Percentiles rank a stretch among this genome's conserved stretches.
Conservation (phyloP, 2,113 vertebrate genomes). For the Neodontobutis hainanensis region DNA sequence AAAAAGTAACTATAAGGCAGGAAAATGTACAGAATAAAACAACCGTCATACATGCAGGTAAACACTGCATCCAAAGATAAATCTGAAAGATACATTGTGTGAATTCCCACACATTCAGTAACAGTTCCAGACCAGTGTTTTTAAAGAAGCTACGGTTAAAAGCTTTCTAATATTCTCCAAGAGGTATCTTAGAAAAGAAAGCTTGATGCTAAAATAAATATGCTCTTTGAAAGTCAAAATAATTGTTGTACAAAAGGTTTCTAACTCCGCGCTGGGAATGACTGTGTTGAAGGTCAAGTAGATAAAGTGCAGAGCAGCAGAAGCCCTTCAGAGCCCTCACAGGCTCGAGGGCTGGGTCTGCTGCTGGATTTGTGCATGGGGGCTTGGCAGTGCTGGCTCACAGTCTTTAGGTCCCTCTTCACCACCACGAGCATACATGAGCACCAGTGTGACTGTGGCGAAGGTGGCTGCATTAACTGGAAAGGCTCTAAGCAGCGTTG, state of each 20-base stretch:
- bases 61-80: conserved; percentile 31
- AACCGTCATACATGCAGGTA: conserved; percentile 1
- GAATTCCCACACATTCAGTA: conserved; percentile 16
- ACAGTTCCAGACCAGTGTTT: conserved; percentile 4
- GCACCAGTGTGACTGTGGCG: conserved; percentile 91
- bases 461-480: conserved; percentile 96
- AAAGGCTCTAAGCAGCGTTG: conserved; percentile 93
- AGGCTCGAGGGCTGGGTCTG: conserved; percentile 85
- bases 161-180: neutral
- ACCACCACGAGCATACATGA: conserved; percentile 83
- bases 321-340: conserved; percentile 65
- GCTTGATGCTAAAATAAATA: conserved; percentile 27
- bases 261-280: conserved; percentile 42
- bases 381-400: conserved; percentile 67
- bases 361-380: conserved; percentile 69
- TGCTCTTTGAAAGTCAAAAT: conserved; percentile 22
- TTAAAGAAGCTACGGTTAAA: conserved; percentile 6
- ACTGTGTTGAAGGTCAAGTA: conserved; percentile 5
- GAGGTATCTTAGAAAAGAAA: conserved; percentile 11
- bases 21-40: conserved; percentile 23
- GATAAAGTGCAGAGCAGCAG: conserved; percentile 53
- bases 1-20: conserved; percentile 53
- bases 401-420: conserved; percentile 76
- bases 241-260: conserved; percentile 13
- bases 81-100: conserved; percentile 2